A percentile compares a stretch with the other conserved stretches of the same genome.
Conservation (phyloP, 2,113 vertebrate species). For the Cebidichthys violaceus region DNA sequence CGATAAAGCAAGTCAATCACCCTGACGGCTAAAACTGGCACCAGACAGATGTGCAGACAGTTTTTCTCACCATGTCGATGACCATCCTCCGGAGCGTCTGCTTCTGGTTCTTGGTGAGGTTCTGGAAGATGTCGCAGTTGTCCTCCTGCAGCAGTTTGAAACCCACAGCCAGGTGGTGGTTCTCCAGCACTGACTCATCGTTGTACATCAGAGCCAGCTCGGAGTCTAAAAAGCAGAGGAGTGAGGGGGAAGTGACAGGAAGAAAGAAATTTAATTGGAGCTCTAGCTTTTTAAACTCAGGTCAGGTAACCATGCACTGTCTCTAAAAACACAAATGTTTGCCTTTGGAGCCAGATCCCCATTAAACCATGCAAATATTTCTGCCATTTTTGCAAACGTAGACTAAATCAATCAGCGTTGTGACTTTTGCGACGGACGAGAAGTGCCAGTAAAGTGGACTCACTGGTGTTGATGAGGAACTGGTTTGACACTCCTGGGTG, state of each 20-base stretch:
- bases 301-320: conserved; percentile 26
- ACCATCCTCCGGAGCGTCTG: conserved; percentile 97
- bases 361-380: conserved; percentile 9
- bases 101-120: conserved; percentile 95
- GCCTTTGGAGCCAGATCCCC: conserved; percentile 16
- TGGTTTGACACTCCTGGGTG: conserved; percentile 99
- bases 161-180: conserved; percentile 97
- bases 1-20: neutral
- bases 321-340: conserved; percentile 15
- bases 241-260: conserved; percentile 28
- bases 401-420: conserved; percentile 13
- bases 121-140: conserved; percentile 99
- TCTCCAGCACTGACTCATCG: conserved; percentile 97
- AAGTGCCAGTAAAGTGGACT: conserved; percentile 67
- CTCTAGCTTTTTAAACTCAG: conserved; percentile 19
- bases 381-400: conserved; percentile 4
- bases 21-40: neutral
- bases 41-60: neutral
- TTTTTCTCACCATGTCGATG: conserved; percentile 93
- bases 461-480: conserved; percentile 99
- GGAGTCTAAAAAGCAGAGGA: conserved; percentile 85
- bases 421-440: neutral
- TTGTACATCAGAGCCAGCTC: conserved; percentile 99
- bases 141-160: conserved; percentile 98
- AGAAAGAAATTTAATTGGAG: conserved; percentile 39